These are phyloP conservation scores for Malurus elegans DNA, from an alignment of 2,113 vertebrate genomes.

Conservation along the genomic window DNA sequence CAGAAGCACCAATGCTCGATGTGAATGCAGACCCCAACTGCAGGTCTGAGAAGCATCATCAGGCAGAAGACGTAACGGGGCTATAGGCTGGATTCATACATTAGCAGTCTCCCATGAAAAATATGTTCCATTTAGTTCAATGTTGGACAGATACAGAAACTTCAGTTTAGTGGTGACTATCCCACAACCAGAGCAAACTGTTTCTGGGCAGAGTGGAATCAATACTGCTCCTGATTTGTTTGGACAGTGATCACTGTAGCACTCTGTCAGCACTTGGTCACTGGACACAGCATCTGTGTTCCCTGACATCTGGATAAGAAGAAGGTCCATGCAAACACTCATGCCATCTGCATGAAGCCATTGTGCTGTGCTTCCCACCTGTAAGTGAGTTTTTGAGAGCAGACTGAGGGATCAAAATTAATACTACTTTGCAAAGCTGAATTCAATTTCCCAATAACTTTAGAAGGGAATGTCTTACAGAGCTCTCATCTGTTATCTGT, in stretches of 20 bases:
- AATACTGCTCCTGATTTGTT: background rate
- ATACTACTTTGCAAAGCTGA: background rate
- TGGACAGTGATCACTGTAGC: background rate
- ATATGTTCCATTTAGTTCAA: background rate
- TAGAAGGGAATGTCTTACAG: background rate
- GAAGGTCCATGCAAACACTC: background rate
- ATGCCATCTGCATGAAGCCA: background rate
- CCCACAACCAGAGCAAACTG: background rate
- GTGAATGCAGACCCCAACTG: rapidly evolving
- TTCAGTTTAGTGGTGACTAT: background rate
- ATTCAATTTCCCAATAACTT: background rate
- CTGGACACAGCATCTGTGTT: background rate
- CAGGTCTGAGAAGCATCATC: background rate
- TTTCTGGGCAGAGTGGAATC: background rate
- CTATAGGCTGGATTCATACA: background rate
- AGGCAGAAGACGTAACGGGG: background rate
- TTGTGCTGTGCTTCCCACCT: background rate
- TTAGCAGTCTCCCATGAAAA: background rate
- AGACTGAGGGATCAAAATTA: background rate
- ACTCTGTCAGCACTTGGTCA: background rate
- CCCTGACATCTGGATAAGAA: background rate
- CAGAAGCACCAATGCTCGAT: background rate
- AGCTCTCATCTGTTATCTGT: background rate
- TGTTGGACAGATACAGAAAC: background rate
- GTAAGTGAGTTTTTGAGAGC: background rate